A percentile compares a stretch with the other conserved stretches of the same genome.
These are phyloP conservation scores for Cerceris rybyensis DNA, from an alignment of 2,888 invertebrate genomes.

Conservation along the genomic window DNA sequence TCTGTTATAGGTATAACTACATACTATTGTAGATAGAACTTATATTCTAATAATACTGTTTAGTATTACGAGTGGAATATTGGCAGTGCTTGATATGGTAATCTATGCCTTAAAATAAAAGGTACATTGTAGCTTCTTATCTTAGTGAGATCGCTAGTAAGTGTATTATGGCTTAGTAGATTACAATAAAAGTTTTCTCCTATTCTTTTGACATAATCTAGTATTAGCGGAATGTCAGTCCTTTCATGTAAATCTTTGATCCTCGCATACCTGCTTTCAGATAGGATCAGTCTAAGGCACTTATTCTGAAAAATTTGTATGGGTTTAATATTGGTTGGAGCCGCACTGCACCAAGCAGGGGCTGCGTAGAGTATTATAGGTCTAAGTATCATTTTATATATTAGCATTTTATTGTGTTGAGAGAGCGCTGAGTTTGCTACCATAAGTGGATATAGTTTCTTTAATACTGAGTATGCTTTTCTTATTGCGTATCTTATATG, in stretches of 20 bases:
- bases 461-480: slow-evolving; percentile 14
- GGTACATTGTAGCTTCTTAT: no score
- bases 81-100: no score
- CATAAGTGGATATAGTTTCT: slow-evolving; percentile 7
- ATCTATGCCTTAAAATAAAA: no score
- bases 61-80: no score
- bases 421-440: background rate
- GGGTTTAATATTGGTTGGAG: background rate
- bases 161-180: background rate
- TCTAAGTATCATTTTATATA: slow-evolving; percentile 15
- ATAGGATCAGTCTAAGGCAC: slow-evolving; percentile 11
- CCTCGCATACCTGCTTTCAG: background rate
- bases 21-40: no score
- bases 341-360: slow-evolving; percentile 3
- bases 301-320: slow-evolving; percentile 29
- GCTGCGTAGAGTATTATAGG: slow-evolving; percentile 22
- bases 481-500: slow-evolving; percentile 1
- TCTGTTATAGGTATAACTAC: no score
- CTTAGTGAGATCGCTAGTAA: no score
- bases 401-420: slow-evolving; percentile 15
- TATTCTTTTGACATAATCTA: background rate
- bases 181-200: background rate
- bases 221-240: background rate
- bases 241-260: background rate
- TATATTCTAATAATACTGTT: no score